phyloP scores from a whole-genome alignment of 2,113 vertebrate species.

The Coryphaenoides rupestris region DNA sequence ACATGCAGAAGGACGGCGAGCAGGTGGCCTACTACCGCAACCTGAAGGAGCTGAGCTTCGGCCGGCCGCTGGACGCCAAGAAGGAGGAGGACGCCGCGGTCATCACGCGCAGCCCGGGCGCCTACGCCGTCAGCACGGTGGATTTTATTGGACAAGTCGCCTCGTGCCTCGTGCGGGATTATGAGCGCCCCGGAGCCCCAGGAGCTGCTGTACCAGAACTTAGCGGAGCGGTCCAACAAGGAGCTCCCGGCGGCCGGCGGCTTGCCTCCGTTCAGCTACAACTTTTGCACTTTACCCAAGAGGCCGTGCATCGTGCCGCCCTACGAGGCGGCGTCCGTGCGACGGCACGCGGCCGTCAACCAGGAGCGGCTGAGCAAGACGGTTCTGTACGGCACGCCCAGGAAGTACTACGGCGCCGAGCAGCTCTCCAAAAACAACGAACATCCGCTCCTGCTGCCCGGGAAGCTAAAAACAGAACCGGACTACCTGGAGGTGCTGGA shows the following conservation, averaged over 20 bases:
- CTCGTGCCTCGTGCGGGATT: slow-evolving; percentile 60
- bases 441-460: slow-evolving; percentile 88
- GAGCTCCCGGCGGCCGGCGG: slow-evolving; percentile 82
- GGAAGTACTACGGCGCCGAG: slow-evolving; percentile 87
- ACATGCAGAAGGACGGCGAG: slow-evolving; percentile 94
- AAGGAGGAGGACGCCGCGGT: slow-evolving; percentile 88
- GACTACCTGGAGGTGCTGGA: slow-evolving; percentile 99
- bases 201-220: slow-evolving; percentile 93
- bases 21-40: slow-evolving; percentile 90
- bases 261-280: slow-evolving; percentile 80
- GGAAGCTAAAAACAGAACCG: slow-evolving; percentile 91
- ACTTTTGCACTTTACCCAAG: slow-evolving; percentile 98
- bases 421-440: slow-evolving; percentile 79
- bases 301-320: slow-evolving; percentile 86
- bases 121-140: slow-evolving; percentile 90
- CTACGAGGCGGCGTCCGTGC: slow-evolving; percentile 79
- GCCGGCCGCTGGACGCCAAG: slow-evolving; percentile 77
- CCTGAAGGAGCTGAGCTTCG: slow-evolving; percentile 87
- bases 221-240: slow-evolving; percentile 86
- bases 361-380: slow-evolving; percentile 94
- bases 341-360: slow-evolving; percentile 78
- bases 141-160: slow-evolving; percentile 84
- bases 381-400: slow-evolving; percentile 92
- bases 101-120: slow-evolving; percentile 66
- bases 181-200: slow-evolving; percentile 71